phyloP scores from a whole-genome alignment of 2,797 vertebrate genomes.

The Onychomys leucogaster region DNA sequence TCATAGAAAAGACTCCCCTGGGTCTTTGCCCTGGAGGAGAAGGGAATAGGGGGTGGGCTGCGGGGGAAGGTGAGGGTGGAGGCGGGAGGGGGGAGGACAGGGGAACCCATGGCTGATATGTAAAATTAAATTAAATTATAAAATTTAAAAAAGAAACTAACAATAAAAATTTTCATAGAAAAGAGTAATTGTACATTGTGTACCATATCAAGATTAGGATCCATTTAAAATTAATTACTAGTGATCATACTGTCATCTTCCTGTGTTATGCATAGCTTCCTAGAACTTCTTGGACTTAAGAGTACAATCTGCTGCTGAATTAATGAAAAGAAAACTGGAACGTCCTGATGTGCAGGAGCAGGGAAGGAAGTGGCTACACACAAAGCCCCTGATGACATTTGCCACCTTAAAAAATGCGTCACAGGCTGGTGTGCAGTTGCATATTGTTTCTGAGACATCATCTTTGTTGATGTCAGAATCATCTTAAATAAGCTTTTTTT shows the following conservation, averaged over 20 bases:
- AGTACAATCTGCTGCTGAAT: conserved; percentile 66
- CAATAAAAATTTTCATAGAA: too few species aligned
- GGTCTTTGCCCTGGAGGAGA: too few species aligned
- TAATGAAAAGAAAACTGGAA: conserved; percentile 66
- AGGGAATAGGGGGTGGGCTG: too few species aligned
- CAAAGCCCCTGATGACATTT: not conserved
- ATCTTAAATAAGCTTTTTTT: not conserved
- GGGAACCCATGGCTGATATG: too few species aligned
- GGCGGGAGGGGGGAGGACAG: too few species aligned
- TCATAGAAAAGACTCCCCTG: conserved; percentile 52
- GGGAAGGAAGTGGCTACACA: not conserved
- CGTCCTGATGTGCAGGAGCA: not conserved
- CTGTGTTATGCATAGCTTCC: conserved; percentile 45
- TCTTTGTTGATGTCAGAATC: not conserved
- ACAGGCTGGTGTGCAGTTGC: not conserved
- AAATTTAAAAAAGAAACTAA: too few species aligned
- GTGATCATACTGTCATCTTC: conserved; percentile 62
- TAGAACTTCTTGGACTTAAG: conserved; percentile 58
- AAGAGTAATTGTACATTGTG: conserved; percentile 45
- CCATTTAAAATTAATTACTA: conserved; percentile 68
- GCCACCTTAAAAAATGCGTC: not conserved
- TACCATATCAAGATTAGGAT: conserved; percentile 65
- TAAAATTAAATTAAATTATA: too few species aligned
- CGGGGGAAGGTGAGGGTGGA: too few species aligned
- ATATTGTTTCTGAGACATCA: not conserved